Conservation (phyloP, 2,888 invertebrate species). For the Leptopterna dolabrata region DNA sequence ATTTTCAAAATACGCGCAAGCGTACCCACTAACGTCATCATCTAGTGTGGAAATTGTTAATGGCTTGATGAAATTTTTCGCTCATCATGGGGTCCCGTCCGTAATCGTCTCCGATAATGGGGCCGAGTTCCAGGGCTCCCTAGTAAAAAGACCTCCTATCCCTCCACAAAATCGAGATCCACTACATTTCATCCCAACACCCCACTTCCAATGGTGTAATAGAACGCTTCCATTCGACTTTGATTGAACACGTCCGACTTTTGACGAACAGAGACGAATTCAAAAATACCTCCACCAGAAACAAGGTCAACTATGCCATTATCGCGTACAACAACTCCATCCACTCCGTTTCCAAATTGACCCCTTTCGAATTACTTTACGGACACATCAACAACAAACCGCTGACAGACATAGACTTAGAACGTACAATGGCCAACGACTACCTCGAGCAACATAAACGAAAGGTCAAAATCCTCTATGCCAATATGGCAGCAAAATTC, state of each 20-base stretch:
- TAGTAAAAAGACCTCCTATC: slow-evolving; percentile 12
- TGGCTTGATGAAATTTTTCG: neutral
- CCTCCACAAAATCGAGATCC: slow-evolving; percentile 33
- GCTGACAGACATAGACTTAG: neutral
- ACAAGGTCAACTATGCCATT: no score
- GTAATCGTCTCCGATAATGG: slow-evolving; percentile 31
- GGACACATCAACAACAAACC: neutral
- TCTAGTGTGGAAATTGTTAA: neutral
- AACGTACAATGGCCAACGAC: no score
- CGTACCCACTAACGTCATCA: neutral
- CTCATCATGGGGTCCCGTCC: slow-evolving; percentile 27
- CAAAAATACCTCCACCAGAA: no score
- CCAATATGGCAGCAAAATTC: neutral
- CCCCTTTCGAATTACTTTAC: no score
- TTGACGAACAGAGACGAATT: neutral
- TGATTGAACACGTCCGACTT: slow-evolving; percentile 19
- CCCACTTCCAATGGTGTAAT: slow-evolving; percentile 16
- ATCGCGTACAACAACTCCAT: no score
- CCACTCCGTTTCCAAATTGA: no score
- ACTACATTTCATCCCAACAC: slow-evolving; percentile 28
- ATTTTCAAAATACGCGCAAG: slow-evolving; percentile 27
- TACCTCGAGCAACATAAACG: neutral
- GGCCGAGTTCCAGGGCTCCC: slow-evolving; percentile 18
- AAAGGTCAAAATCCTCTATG: neutral
- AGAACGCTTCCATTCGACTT: slow-evolving; percentile 49